These are phyloP conservation scores for Sinocyclocheilus rhinocerous DNA, from an alignment of 2,113 vertebrate species.

Conservation along the genomic window DNA sequence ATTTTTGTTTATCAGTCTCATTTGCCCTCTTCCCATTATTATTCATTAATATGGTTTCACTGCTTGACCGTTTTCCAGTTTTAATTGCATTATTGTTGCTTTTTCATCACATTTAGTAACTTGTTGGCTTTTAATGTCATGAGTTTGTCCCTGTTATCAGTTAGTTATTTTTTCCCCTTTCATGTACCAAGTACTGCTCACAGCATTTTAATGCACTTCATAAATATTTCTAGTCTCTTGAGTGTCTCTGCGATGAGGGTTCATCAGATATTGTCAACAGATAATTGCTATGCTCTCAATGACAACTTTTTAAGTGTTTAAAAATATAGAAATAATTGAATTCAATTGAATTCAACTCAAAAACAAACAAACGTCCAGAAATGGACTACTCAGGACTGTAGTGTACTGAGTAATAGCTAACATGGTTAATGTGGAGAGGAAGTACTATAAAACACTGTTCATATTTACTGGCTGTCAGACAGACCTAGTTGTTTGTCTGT, in stretches of 20 bases:
- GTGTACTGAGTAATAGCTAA: no score
- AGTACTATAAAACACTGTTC: background rate
- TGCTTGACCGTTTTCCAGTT: background rate
- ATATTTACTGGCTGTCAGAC: background rate
- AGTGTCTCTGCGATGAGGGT: background rate
- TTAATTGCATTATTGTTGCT: background rate
- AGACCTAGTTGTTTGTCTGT: constrained; percentile 9
- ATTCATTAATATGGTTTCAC: background rate
- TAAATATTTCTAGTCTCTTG: background rate
- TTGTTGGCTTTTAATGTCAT: background rate
- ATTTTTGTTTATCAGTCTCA: background rate
- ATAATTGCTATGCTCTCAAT: no score
- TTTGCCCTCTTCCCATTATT: background rate
- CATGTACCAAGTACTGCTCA: no score
- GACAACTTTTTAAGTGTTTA: background rate
- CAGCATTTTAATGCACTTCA: background rate
- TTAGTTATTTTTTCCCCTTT: background rate
- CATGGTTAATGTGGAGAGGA: background rate
- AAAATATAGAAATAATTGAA: background rate
- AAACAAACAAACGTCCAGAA: background rate
- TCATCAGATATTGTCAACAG: background rate
- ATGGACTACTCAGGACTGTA: background rate
- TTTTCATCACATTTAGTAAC: background rate
- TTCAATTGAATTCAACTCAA: no score
- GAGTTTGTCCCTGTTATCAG: background rate